A percentile compares a stretch with the other conserved stretches of the same genome.
Conservation (phyloP, 1,140 invertebrate species). For the Olivierus martensii region DNA sequence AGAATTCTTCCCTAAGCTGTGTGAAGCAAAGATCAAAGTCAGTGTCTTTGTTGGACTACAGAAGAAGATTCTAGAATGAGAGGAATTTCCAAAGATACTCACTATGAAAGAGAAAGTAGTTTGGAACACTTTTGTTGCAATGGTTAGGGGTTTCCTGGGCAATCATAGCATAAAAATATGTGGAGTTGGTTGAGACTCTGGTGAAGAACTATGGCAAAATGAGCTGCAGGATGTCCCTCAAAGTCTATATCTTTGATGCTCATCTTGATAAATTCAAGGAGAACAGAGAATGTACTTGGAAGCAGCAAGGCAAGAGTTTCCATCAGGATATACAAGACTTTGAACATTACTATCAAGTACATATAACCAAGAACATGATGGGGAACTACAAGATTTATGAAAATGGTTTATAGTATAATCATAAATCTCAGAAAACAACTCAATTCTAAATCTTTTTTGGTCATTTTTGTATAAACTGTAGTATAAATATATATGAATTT, state of each 20-base stretch:
- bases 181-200: conserved; percentile 10
- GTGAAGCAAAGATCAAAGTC: too few species aligned
- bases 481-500: neutral
- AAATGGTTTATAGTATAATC: too few species aligned
- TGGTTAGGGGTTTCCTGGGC: conserved; percentile 13
- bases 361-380: conserved; percentile 16
- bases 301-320: conserved; percentile 18
- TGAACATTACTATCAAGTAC: conserved; percentile 13
- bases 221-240: conserved; percentile 18
- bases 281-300: conserved; percentile 12
- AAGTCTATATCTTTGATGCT: conserved; percentile 15
- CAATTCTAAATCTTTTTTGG: neutral
- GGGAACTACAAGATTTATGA: conserved; percentile 17
- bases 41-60: too few species aligned
- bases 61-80: neutral
- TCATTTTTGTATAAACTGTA: neutral
- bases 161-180: conserved; percentile 17
- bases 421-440: conserved; percentile 14
- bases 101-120: neutral
- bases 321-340: conserved; percentile 15
- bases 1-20: too few species aligned
- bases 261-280: conserved; percentile 19
- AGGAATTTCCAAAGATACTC: neutral
- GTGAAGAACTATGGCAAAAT: conserved; percentile 17
- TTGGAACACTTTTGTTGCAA: conserved; percentile 15